These are phyloP conservation scores for Drosophila eugracilis DNA, from an alignment of 1,140 invertebrate species.

Conservation along the genomic window DNA sequence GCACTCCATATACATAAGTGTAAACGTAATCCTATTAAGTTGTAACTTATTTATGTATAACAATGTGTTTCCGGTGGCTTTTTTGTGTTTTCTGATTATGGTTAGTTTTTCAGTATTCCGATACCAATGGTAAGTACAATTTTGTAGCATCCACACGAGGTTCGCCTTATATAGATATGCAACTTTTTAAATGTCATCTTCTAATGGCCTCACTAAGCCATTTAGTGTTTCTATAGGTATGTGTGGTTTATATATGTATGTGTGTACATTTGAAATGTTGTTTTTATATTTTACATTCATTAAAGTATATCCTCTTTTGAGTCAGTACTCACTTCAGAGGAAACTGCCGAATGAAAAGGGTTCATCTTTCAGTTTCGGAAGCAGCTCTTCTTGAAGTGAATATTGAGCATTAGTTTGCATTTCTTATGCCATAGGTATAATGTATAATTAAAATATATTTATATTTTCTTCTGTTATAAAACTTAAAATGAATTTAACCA, in stretches of 20 bases:
- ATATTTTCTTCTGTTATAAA: slow-evolving; percentile 57
- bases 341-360: background rate
- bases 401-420: slow-evolving; percentile 40
- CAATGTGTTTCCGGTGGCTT: slow-evolving; percentile 23
- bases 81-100: slow-evolving; percentile 4
- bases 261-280: slow-evolving; percentile 19
- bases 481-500: slow-evolving; percentile 80
- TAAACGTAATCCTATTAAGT: slow-evolving; percentile 37
- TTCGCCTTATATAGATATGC: slow-evolving; percentile 3
- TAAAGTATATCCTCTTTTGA: slow-evolving; percentile 18
- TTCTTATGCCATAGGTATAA: slow-evolving; percentile 51
- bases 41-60: slow-evolving; percentile 45
- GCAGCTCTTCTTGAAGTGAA: slow-evolving; percentile 32
- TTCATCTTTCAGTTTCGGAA: background rate
- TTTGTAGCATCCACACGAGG: slow-evolving; percentile 19
- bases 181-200: slow-evolving; percentile 56
- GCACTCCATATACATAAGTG: slow-evolving; percentile 13
- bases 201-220: slow-evolving; percentile 22
- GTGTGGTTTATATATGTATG: slow-evolving; percentile 13
- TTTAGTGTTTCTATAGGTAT: slow-evolving; percentile 25
- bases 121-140: slow-evolving; percentile 50
- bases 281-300: slow-evolving; percentile 47
- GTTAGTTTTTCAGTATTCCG: slow-evolving; percentile 10
- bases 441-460: slow-evolving; percentile 72
- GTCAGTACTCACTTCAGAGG: slow-evolving; percentile 30